A percentile compares a stretch with the other conserved stretches of the same genome.
Conservation (phyloP, 2,888 invertebrate species). For the Pomacea canaliculata region DNA sequence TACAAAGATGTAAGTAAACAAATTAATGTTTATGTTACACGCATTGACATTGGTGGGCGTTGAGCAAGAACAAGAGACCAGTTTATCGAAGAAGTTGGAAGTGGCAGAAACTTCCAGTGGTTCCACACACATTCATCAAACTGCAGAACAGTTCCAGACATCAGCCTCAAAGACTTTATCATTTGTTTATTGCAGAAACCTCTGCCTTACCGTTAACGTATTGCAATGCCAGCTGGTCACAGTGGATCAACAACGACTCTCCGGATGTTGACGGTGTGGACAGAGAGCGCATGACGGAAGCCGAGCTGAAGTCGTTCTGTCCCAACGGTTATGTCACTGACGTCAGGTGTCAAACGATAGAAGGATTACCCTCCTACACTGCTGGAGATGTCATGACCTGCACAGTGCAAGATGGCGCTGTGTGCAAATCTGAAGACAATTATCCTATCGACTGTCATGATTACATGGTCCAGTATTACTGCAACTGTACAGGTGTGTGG, state of each 20-base stretch:
- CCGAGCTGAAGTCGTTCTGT: slow-evolving; percentile 62
- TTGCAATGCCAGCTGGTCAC: slow-evolving; percentile 50
- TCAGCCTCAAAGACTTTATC: no score
- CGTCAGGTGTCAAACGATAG: slow-evolving; percentile 56
- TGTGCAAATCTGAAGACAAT: slow-evolving; percentile 37
- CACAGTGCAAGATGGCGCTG: slow-evolving; percentile 26
- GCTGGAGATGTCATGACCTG: slow-evolving; percentile 43
- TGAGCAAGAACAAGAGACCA: no score
- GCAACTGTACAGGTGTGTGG: slow-evolving; percentile 53
- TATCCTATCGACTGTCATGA: slow-evolving; percentile 49
- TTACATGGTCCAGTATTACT: slow-evolving; percentile 63
- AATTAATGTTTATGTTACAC: no score
- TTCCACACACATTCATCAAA: no score
- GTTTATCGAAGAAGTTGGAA: no score
- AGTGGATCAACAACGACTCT: slow-evolving; percentile 53
- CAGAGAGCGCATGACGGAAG: slow-evolving; percentile 39
- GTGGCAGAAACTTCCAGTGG: no score
- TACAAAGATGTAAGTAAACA: no score
- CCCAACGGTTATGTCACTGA: slow-evolving; percentile 70
- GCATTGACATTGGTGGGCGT: no score
- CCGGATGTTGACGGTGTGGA: slow-evolving; percentile 51
- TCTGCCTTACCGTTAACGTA: no score
- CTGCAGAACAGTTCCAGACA: no score
- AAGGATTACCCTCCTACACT: slow-evolving; percentile 43
- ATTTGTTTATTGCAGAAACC: no score